Evolutionary conservation across 92 coral and sea anemone species (phyloP), one percentile per base, ranked within the genome.

Genomic region (Metridium senile): DNA sequence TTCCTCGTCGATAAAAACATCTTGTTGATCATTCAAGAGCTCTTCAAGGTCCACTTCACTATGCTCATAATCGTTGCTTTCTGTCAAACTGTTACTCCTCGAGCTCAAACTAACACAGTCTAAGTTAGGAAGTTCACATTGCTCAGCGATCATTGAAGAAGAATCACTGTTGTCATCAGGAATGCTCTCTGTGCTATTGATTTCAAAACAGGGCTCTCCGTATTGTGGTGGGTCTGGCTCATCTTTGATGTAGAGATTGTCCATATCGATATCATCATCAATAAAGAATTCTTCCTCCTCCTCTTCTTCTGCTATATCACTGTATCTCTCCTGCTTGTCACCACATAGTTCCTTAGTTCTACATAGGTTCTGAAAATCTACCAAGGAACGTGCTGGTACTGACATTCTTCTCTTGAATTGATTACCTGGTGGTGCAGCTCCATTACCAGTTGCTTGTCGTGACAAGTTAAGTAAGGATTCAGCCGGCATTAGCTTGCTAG

Each of bases 241-340:
- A 54, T 16, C 20, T 54, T 61, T 61, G 31, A 61, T 27, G 33
- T 61, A 61, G 31, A 61, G 29, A 27, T 61, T 29, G 13, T 61
- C 66, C 2, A 27, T 8, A 26, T 61, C 33, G 31, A 61, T 61
- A 4, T 67, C 72, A 31, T 67, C 72, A 4, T 67, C 56, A 67
- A 67, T 26, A 18, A 61, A 61, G 22, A 6, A 51, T 31, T 45
- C 72, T 20, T 67, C 72, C 26, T 33, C 52, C 25, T 67, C 72
- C 29, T 67, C 56, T 33, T 67, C 72, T 30, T 30, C 70, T 64
- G 7, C 51, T 45, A 45, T 45, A 45, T 7, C 51, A 45, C 51
- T 45, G 51, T 16, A 21, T 7, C n/a, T n/a, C n/a, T n/a, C n/a
- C n/a, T n/a, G n/a, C n/a, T n/a, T n/a, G n/a, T n/a, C n/a, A n/a